These are phyloP conservation scores for Chymomyza costata DNA, from an alignment of 1,140 invertebrate species.

Conservation along the genomic window DNA sequence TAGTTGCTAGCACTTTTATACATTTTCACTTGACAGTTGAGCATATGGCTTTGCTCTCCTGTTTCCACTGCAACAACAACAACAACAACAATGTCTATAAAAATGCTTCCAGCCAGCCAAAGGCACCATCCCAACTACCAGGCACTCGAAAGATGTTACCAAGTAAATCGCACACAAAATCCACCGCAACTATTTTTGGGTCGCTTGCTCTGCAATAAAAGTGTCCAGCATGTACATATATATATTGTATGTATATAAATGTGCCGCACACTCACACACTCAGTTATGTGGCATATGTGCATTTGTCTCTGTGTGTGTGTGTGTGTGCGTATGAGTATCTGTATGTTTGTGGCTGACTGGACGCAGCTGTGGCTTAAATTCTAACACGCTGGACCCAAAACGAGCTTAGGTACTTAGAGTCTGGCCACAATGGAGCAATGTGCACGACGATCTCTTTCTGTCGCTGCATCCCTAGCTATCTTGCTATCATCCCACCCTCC, in stretches of 20 bases:
- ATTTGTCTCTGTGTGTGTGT: too few species aligned
- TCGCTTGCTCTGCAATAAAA: conserved; percentile 66
- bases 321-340: too few species aligned
- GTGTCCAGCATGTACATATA: conserved; percentile 56
- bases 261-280: too few species aligned
- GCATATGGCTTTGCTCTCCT: conserved; percentile 41
- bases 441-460: conserved; percentile 23
- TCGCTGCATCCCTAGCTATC: too few species aligned
- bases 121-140: too few species aligned
- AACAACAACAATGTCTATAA: conserved; percentile 31
- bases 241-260: too few species aligned
- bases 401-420: conserved; percentile 52
- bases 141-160: too few species aligned
- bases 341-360: conserved; percentile 10
- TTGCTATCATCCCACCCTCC: too few species aligned
- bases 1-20: too few species aligned
- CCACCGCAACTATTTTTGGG: conserved; percentile 68
- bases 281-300: too few species aligned
- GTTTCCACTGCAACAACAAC: conserved; percentile 54
- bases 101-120: conserved; percentile 42
- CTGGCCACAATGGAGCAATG: conserved; percentile 14
- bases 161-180: conserved; percentile 62
- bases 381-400: too few species aligned
- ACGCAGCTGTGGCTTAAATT: conserved; percentile 36
- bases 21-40: conserved; percentile 58